Base-by-base conservation (phyloP, 2,888 invertebrate species). In the Drosophila prolongata region DNA sequence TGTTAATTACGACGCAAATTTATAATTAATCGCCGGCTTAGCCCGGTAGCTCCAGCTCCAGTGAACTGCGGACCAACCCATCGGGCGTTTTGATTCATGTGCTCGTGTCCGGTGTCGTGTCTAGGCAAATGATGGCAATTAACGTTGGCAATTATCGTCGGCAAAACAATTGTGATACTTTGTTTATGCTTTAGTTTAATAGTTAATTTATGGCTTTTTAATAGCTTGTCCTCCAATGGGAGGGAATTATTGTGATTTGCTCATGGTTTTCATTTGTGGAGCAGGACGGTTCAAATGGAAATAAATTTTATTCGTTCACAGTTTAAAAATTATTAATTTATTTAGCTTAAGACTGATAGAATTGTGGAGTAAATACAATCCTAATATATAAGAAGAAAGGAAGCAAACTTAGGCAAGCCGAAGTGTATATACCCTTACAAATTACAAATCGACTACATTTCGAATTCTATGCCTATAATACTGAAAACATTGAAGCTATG, bases 1-100 rank as follows among this genome's bases (percentile, higher is more conserved):
- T 89, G 89, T 90, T 90, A 90, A 90, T 90, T 90, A 90, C 83
- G 82, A 87, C 73, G 72, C 87, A 90, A 85, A 87, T 87, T 87
- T 90, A 78, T 87, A 81, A 79, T 89, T 89, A 87, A 86, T 83
- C 78, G 77, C 59, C 67, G 57, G 46, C 56, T 50, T 37, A 52
- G 71, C 35, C 46, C 30, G 60, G 43, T 43, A 42, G 50, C 53
- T 52, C 14, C 57, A 53, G 16, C 38, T 27, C 16, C 37, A 24
- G 27, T n/a, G 38, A 30, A 34, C 56, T 35, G 40, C 46, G 40
- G 47, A 46, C 59, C 70, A 71, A 34, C 64, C 71, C 72, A 58
- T 67, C 52, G 46, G 61, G 78, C 44, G 65, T 62, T 72, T 78
- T 82, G 84, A 84, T 87, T 83, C 82, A 87, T 83, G 74, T 65